Evolutionary conservation across 2,797 vertebrate species (phyloP).

Genomic region (Acanthiza pusilla): DNA sequence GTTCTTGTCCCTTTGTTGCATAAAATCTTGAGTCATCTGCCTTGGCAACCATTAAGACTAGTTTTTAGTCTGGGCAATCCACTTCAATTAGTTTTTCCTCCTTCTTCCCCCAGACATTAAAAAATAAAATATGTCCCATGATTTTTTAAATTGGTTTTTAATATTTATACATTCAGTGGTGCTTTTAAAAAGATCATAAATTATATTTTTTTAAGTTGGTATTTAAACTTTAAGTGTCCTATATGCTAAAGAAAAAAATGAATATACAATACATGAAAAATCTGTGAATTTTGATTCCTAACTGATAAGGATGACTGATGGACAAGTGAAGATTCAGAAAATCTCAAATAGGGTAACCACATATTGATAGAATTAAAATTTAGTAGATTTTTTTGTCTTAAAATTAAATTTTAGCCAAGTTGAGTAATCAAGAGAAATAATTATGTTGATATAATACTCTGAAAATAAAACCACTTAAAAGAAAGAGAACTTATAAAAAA

Average conservation of each 20-base stretch:
- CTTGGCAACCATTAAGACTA: not conserved
- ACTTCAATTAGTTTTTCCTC: not conserved
- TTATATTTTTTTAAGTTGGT: not conserved
- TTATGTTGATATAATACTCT: not conserved
- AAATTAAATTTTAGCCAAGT: not conserved
- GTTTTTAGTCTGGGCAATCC: not conserved
- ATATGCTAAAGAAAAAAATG: not conserved
- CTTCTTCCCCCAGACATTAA: not conserved
- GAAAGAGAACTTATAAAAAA: not conserved
- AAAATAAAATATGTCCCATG: not conserved
- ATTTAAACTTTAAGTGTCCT: not conserved
- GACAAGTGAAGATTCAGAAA: not conserved
- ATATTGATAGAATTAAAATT: not conserved
- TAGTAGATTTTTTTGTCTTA: not conserved
- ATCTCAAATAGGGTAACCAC: not conserved
- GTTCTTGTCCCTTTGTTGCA: not conserved
- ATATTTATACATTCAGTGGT: not conserved
- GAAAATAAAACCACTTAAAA: not conserved
- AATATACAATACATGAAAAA: not conserved
- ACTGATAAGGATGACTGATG: not conserved
- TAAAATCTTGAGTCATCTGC: not conserved
- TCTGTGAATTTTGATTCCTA: not conserved
- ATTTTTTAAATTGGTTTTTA: not conserved
- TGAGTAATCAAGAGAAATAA: not conserved
- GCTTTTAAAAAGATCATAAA: not conserved